phyloP scores from a whole-genome alignment of 2,888 invertebrate species.

The Graphium colonna region DNA sequence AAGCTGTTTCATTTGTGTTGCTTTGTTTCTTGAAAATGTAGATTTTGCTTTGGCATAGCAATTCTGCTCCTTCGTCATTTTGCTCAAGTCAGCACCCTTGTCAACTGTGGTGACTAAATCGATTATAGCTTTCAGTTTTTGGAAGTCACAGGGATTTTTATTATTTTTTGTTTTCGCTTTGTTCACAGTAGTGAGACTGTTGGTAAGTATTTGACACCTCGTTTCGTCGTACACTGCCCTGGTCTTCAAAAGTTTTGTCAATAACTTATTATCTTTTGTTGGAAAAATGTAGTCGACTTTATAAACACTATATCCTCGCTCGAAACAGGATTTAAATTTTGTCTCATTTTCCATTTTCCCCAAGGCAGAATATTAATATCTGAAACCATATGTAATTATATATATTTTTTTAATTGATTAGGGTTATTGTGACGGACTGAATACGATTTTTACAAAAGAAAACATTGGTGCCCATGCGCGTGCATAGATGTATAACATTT shows the following conservation, averaged over 20 bases:
- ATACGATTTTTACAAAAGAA: too few species aligned
- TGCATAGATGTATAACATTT: too few species aligned
- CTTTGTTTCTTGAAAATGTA: constrained; percentile 1
- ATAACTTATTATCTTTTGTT: constrained; percentile 45
- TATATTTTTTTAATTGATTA: too few species aligned
- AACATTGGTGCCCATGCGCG: too few species aligned
- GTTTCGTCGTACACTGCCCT: constrained; percentile 53
- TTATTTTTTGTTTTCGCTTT: constrained; percentile 28
- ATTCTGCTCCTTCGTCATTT: constrained; percentile 17
- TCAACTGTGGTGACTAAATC: constrained; percentile 33
- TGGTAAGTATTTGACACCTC: constrained; percentile 43
- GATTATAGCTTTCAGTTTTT: constrained; percentile 19
- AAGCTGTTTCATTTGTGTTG: neutral
- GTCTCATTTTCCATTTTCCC: constrained; percentile 18
- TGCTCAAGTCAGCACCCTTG: constrained; percentile 36
- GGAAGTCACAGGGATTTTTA: constrained; percentile 24
- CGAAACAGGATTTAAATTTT: constrained; percentile 13
- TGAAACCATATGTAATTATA: too few species aligned
- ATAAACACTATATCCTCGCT: constrained; percentile 8
- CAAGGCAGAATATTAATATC: neutral
- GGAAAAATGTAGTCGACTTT: constrained; percentile 31
- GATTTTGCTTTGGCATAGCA: neutral
- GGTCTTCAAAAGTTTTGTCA: constrained; percentile 49
- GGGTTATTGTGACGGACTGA: too few species aligned
- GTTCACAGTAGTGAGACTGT: constrained; percentile 37